Percentiles rank a stretch among this genome's conserved stretches.
phyloP scores from a whole-genome alignment of 1,140 invertebrate genomes.

The Bombus impatiens region DNA sequence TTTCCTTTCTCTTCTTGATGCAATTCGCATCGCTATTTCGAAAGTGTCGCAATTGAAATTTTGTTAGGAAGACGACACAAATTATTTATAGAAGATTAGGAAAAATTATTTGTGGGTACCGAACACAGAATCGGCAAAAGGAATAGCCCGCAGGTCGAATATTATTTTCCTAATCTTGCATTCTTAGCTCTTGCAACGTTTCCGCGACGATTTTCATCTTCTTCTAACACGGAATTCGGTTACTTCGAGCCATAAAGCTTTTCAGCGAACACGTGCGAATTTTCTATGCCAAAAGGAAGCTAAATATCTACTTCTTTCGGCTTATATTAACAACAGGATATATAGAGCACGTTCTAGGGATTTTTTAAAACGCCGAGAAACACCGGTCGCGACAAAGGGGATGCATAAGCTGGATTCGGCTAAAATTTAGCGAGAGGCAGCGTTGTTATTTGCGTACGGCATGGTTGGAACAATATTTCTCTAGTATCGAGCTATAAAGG shows the following conservation, averaged over 20 bases:
- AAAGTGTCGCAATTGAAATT: accelerated
- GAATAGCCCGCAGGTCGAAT: too few species aligned
- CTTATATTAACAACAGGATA: neutral
- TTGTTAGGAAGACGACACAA: neutral
- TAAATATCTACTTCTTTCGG: neutral
- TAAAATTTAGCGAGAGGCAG: constrained; percentile 29
- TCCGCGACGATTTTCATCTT: too few species aligned
- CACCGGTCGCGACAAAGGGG: neutral
- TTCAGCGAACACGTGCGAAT: too few species aligned
- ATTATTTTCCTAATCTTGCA: too few species aligned
- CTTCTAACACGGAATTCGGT: accelerated
- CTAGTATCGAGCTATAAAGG: constrained; percentile 55
- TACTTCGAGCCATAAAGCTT: too few species aligned
- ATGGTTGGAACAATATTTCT: constrained; percentile 63
- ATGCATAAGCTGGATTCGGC: neutral
- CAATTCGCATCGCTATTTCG: accelerated
- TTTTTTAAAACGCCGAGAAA: neutral
- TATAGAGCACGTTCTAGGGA: too few species aligned
- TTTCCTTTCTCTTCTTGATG: neutral
- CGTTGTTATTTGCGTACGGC: constrained; percentile 31
- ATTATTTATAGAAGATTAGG: too few species aligned
- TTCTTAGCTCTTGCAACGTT: too few species aligned
- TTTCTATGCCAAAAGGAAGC: too few species aligned
- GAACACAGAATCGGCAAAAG: too few species aligned
- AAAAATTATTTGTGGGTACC: accelerated